Evolutionary conservation across 2,888 invertebrate genomes (phyloP).

Genomic region (Heliothis peltigera): DNA sequence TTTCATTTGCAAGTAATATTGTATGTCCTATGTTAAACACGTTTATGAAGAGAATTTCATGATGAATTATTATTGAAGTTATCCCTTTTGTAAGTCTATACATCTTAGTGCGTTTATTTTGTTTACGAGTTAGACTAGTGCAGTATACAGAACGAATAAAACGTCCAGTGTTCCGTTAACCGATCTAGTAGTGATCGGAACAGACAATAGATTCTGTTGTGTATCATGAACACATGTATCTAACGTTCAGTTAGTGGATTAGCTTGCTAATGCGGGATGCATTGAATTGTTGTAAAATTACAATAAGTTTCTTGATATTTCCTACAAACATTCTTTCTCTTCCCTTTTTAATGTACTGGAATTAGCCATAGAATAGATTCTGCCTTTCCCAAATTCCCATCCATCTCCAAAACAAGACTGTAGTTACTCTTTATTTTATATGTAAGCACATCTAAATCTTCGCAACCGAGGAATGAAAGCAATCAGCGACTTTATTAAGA

Average conservation of each 20-base stretch:
- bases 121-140: conserved; percentile 13
- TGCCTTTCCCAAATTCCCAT: too few relatives aligned
- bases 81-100: background rate
- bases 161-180: conserved; percentile 16
- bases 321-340: too few relatives aligned
- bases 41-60: too few relatives aligned
- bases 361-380: too few relatives aligned
- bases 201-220: conserved; percentile 45
- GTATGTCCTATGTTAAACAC: too few relatives aligned
- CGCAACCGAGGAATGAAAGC: too few relatives aligned
- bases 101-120: background rate
- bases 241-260: conserved; percentile 28
- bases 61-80: too few relatives aligned
- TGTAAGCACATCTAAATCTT: too few relatives aligned
- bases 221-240: conserved; percentile 24
- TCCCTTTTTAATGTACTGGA: too few relatives aligned
- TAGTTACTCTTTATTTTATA: too few relatives aligned
- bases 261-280: conserved; percentile 17
- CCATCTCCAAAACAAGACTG: too few relatives aligned
- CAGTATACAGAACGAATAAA: conserved; percentile 34
- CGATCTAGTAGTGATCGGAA: conserved; percentile 26
- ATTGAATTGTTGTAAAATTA: conserved; percentile 28
- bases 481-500: too few relatives aligned
- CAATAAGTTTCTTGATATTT: conserved; percentile 2
- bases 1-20: background rate